Evolutionary conservation across 1,140 invertebrate genomes (phyloP).

Genomic region (Lucilia sericata): DNA sequence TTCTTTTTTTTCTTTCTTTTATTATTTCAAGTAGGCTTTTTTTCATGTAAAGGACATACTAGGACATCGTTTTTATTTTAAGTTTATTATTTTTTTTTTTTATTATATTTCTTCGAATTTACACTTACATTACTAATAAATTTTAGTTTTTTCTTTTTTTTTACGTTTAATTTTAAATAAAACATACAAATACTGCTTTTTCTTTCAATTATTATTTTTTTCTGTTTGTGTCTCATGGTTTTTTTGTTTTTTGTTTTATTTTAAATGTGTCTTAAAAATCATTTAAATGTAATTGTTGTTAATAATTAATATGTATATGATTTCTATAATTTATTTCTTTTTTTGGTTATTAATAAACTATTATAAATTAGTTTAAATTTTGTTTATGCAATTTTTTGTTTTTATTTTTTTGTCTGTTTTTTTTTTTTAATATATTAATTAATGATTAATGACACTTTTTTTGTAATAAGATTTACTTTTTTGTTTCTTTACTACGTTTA

Average conservation of each 20-base stretch:
- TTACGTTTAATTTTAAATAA: slow-evolving; percentile 43
- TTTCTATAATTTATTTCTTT: slow-evolving; percentile 38
- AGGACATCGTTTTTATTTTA: slow-evolving; percentile 35
- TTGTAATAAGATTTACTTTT: slow-evolving; percentile 2
- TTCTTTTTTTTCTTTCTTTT: slow-evolving; percentile 29
- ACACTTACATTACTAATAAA: slow-evolving; percentile 37
- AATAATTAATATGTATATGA: slow-evolving; percentile 38
- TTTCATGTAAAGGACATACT: slow-evolving; percentile 41
- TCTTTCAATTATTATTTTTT: slow-evolving; percentile 7
- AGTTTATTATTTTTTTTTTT: too few relatives aligned
- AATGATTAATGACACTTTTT: slow-evolving; percentile 38
- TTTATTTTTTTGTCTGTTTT: slow-evolving; percentile 45
- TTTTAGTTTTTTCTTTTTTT: slow-evolving; percentile 14
- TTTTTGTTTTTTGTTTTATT: neutral
- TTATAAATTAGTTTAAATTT: slow-evolving; percentile 68
- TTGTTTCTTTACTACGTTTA: slow-evolving; percentile 40
- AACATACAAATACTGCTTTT: slow-evolving; percentile 42
- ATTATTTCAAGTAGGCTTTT: slow-evolving; percentile 39
- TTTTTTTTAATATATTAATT: neutral
- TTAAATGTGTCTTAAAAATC: slow-evolving; percentile 39
- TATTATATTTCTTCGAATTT: slow-evolving; percentile 21
- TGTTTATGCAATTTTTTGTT: slow-evolving; percentile 55
- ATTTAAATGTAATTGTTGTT: slow-evolving; percentile 38
- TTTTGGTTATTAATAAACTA: slow-evolving; percentile 51
- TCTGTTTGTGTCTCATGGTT: neutral